Conservation (phyloP, 2,797 vertebrate species). For the Leptodactylus fallax region DNA sequence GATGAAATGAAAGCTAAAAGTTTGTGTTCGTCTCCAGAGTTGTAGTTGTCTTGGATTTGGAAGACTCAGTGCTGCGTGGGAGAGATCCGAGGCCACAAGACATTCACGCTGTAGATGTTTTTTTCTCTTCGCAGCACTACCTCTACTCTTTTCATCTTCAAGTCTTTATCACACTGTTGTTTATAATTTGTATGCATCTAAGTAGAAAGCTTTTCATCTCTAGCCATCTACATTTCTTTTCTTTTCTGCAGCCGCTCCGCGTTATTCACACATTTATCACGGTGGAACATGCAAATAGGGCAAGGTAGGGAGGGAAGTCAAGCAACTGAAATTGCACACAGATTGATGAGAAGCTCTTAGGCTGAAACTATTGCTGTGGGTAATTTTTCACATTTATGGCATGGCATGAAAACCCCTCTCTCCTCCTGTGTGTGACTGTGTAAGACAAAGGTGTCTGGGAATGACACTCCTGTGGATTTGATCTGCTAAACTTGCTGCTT, state of each 20-base stretch:
- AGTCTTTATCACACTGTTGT: slow-evolving; percentile 47
- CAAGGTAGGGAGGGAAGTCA: slow-evolving; percentile 14
- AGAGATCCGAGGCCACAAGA: slow-evolving; percentile 16
- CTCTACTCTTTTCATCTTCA: slow-evolving; percentile 11
- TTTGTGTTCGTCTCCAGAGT: slow-evolving; percentile 10
- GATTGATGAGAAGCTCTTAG: slow-evolving; percentile 56
- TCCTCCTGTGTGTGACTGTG: slow-evolving; percentile 47
- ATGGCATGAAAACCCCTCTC: slow-evolving; percentile 24
- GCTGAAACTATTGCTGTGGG: slow-evolving; percentile 42
- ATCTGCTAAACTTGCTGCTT: slow-evolving; percentile 58
- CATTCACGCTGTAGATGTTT: slow-evolving; percentile 35
- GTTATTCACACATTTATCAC: slow-evolving; percentile 58
- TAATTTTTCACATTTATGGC: slow-evolving; percentile 60
- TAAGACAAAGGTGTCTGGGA: slow-evolving; percentile 58
- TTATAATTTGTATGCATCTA: slow-evolving; percentile 49
- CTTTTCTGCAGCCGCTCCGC: slow-evolving; percentile 38
- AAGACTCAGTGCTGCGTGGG: slow-evolving; percentile 17
- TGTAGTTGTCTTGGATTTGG: slow-evolving; percentile 19
- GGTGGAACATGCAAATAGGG: slow-evolving; percentile 57
- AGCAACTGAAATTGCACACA: slow-evolving; percentile 48
- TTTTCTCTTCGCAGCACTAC: slow-evolving; percentile 37
- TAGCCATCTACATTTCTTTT: neutral
- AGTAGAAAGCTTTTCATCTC: slow-evolving; percentile 47
- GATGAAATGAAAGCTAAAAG: neutral
- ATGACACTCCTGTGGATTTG: slow-evolving; percentile 56